Percentiles rank a stretch among this genome's conserved stretches.
phyloP scores from a whole-genome alignment of 2,113 vertebrate genomes.

The Silurus asotus region DNA sequence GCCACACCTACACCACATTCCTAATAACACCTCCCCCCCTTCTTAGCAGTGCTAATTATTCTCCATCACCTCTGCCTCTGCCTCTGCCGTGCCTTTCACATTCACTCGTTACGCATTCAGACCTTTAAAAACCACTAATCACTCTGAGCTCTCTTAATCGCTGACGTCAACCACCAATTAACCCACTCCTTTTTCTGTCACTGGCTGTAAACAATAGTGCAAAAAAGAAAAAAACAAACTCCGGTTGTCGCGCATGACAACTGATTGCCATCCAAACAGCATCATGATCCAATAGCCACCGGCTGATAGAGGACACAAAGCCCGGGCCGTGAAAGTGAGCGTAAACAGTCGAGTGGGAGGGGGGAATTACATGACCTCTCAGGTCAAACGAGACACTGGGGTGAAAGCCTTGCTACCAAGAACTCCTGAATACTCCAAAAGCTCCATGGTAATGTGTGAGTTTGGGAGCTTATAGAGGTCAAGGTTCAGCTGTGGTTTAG shows the following conservation, averaged over 20 bases:
- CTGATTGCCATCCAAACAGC: conserved; percentile 6
- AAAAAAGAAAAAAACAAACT: background rate
- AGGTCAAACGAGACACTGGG: conserved; percentile 37
- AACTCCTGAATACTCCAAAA: conserved; percentile 54
- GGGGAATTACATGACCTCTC: conserved; percentile 24
- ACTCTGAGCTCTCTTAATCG: conserved; percentile 48
- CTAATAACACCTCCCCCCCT: conserved; percentile 4
- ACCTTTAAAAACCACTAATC: conserved; percentile 23
- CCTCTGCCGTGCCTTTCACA: conserved; percentile 46
- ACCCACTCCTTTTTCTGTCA: conserved; percentile 3
- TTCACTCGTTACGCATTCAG: conserved; percentile 57
- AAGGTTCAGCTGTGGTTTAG: conserved; percentile 57
- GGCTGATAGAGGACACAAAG: conserved; percentile 33
- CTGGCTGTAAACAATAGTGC: conserved; percentile 39
- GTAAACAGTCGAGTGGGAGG: conserved; percentile 7
- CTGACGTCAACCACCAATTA: conserved; percentile 44
- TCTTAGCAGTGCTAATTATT: conserved; percentile 49
- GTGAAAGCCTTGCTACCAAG: conserved; percentile 28
- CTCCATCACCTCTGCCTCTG: conserved; percentile 37
- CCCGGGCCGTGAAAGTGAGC: background rate
- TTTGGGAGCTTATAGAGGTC: conserved; percentile 52
- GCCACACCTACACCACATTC: conserved; percentile 1
- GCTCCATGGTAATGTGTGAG: conserved; percentile 61
- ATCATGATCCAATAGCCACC: conserved; percentile 21
- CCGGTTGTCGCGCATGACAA: background rate